Conservation (phyloP, 2,888 invertebrate species). For the Aphrophora alni region DNA sequence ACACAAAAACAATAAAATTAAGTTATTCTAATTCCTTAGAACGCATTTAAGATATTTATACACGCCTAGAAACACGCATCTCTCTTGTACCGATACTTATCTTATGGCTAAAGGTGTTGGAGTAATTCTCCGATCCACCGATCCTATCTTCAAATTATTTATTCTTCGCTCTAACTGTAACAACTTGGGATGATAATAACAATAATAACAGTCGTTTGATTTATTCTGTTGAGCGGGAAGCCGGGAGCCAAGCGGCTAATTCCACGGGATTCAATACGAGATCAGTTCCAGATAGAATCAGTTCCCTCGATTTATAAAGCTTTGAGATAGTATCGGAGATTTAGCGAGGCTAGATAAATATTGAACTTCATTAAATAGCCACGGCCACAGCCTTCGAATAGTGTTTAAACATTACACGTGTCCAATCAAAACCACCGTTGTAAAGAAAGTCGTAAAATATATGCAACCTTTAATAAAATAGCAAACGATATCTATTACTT, state of each 20-base stretch:
- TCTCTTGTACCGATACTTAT: background rate
- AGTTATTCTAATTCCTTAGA: too few relatives aligned
- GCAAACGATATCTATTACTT: too few relatives aligned
- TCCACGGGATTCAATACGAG: background rate
- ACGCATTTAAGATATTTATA: background rate
- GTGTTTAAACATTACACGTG: too few relatives aligned
- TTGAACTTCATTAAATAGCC: background rate
- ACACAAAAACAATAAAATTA: too few relatives aligned
- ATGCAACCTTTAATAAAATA: too few relatives aligned
- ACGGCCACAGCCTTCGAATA: too few relatives aligned
- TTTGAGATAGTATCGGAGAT: background rate
- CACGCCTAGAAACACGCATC: background rate
- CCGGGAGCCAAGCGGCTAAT: background rate
- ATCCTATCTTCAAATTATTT: background rate
- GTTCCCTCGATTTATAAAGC: too few relatives aligned
- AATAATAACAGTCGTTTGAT: background rate
- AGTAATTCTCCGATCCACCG: background rate
- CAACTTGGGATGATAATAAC: background rate
- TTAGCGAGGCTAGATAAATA: background rate
- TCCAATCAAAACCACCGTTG: too few relatives aligned
- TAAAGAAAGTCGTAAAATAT: too few relatives aligned
- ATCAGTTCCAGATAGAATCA: background rate
- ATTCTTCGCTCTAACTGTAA: background rate
- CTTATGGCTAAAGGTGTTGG: background rate
- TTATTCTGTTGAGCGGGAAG: background rate